These are phyloP conservation scores for Pagetopsis macropterus DNA, from an alignment of 2,797 vertebrate species.

Conservation along the genomic window DNA sequence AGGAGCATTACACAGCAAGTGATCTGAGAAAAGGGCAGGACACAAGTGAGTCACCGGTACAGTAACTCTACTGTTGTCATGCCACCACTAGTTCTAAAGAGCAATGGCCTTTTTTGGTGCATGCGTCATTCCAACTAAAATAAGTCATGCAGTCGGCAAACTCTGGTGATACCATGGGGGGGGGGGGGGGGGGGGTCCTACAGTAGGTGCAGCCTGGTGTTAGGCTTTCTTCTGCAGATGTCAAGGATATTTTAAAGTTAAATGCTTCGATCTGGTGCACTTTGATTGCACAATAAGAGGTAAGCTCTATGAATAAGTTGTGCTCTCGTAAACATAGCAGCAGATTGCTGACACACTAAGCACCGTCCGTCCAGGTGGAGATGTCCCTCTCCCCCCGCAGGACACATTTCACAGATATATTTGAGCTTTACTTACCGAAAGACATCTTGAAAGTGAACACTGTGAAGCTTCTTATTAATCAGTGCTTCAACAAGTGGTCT, in stretches of 20 bases:
- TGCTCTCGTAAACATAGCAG: too few species aligned
- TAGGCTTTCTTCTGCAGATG: not conserved
- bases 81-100: conserved; percentile 15
- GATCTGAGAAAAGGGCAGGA: not conserved
- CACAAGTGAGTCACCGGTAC: conserved; percentile 26
- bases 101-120: conserved; percentile 6
- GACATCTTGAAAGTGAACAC: conserved; percentile 22
- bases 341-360: too few species aligned
- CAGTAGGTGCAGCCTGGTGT: not conserved
- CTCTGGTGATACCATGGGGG: not conserved
- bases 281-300: too few species aligned
- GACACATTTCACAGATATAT: conserved; percentile 5
- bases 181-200: not conserved
- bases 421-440: conserved; percentile 20
- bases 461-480: conserved; percentile 4
- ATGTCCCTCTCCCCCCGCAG: too few species aligned
- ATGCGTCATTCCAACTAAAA: conserved; percentile 27
- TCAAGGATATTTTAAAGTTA: too few species aligned
- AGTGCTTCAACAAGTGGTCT: too few species aligned
- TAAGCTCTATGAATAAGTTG: too few species aligned
- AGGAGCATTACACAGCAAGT: conserved; percentile 11
- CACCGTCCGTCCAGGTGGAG: too few species aligned
- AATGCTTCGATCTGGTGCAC: too few species aligned
- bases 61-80: conserved; percentile 12
- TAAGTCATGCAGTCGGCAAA: conserved; percentile 13